Evolutionary conservation across 92 coral and sea anemone genomes (phyloP).

Genomic region (Siderastrea radians): DNA sequence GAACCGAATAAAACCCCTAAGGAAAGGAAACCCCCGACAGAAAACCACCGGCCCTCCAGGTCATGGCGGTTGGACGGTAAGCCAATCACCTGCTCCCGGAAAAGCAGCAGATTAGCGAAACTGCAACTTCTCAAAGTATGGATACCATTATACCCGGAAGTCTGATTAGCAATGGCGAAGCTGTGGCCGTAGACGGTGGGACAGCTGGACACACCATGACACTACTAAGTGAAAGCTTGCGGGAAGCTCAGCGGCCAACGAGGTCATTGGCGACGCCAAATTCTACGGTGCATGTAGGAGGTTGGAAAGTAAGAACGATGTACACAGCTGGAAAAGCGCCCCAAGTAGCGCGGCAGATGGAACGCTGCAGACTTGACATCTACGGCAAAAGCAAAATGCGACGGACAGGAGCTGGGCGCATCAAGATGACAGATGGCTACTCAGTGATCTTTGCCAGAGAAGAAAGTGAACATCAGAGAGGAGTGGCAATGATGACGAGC

Average conservation of each 20-base stretch:
- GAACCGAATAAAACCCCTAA: too few species aligned
- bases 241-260: neutral
- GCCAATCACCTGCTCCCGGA: conserved; percentile 1
- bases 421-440: too few species aligned
- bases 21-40: too few species aligned
- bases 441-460: too few species aligned
- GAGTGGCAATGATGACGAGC: too few species aligned
- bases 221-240: neutral
- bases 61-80: neutral
- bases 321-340: neutral
- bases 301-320: conserved; percentile 3
- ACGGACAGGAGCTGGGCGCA: too few species aligned
- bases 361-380: neutral
- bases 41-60: conserved; percentile 16
- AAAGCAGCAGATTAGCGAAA: too few species aligned
- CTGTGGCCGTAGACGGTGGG: conserved; percentile 2
- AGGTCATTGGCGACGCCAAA: neutral
- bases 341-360: neutral
- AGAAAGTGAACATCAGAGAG: too few species aligned
- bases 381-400: too few species aligned
- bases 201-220: neutral
- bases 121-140: too few species aligned
- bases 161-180: neutral
- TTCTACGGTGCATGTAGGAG: neutral
- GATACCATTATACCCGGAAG: neutral